Percentiles rank a stretch among this genome's conserved stretches.
These are phyloP conservation scores for Steinernema khuongi DNA, from an alignment of 1,140 invertebrate genomes.

Conservation along the genomic window DNA sequence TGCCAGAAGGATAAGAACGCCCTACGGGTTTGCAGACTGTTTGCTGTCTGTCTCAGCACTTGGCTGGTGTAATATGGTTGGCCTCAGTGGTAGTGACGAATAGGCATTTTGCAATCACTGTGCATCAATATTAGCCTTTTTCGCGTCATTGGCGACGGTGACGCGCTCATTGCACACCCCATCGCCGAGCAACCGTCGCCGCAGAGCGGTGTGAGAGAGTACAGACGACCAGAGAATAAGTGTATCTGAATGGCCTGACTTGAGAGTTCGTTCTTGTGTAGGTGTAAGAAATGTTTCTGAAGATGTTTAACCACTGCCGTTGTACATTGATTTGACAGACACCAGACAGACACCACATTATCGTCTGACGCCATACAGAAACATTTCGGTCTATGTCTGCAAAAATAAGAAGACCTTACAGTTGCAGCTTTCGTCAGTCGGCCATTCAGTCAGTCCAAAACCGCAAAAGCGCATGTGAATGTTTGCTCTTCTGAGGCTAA, in stretches of 20 bases:
- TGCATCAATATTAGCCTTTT: not conserved
- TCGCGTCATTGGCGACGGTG: not conserved
- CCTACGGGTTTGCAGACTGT: not conserved
- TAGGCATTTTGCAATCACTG: slow-evolving; percentile 4
- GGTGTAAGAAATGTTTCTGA: not conserved
- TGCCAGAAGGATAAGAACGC: too few relatives aligned
- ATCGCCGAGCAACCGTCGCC: not conserved
- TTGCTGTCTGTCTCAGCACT: not conserved
- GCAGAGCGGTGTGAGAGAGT: not conserved
- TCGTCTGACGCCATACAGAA: too few relatives aligned
- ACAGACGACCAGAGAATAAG: slow-evolving; percentile 1
- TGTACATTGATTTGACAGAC: too few relatives aligned
- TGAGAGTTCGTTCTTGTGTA: not conserved
- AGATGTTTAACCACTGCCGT: not conserved
- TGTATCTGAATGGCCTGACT: too few relatives aligned
- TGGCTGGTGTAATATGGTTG: not conserved
- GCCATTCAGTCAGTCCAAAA: too few relatives aligned
- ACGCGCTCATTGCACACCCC: not conserved
- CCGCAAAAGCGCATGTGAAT: too few relatives aligned
- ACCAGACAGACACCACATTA: too few relatives aligned
- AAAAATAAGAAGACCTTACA: too few relatives aligned
- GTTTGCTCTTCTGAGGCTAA: too few relatives aligned
- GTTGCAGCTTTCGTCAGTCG: too few relatives aligned
- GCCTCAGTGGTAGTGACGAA: slow-evolving; percentile 15
- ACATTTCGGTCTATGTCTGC: too few relatives aligned